A percentile compares a stretch with the other conserved stretches of the same genome.
These are phyloP conservation scores for Anastatus disparis DNA, from an alignment of 1,140 invertebrate species.

Conservation along the genomic window DNA sequence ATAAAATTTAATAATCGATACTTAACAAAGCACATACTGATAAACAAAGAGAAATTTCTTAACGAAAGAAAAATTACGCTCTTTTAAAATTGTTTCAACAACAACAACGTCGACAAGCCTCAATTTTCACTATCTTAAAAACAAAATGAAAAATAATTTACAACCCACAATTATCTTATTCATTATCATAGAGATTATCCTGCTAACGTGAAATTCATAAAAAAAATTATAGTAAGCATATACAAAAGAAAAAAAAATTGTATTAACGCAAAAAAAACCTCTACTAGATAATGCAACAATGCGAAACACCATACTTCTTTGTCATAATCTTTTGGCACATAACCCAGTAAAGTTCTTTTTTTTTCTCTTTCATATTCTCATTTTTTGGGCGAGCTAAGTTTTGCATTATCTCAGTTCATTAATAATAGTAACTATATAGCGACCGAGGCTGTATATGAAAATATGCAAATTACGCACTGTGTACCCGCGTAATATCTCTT, in stretches of 20 bases:
- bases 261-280: neutral
- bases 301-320: too few relatives aligned
- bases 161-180: neutral
- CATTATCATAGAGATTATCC: slow-evolving; percentile 27
- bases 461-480: slow-evolving; percentile 49
- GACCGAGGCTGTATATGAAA: slow-evolving; percentile 43
- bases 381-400: neutral
- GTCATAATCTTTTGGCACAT: slow-evolving; percentile 3
- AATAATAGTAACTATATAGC: slow-evolving; percentile 7
- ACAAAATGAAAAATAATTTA: slow-evolving; percentile 7
- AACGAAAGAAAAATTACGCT: slow-evolving; percentile 6
- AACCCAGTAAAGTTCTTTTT: too few relatives aligned
- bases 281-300: slow-evolving; percentile 20
- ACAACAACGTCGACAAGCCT: neutral
- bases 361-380: slow-evolving; percentile 28
- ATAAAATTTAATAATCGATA: too few relatives aligned
- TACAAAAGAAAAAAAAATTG: slow-evolving; percentile 8
- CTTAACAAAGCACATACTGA: too few relatives aligned
- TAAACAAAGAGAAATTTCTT: too few relatives aligned
- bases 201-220: slow-evolving; percentile 1
- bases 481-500: slow-evolving; percentile 48
- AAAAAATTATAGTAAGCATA: too few relatives aligned
- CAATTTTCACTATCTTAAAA: slow-evolving; percentile 2
- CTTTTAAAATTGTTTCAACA: slow-evolving; percentile 21
- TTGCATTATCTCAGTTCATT: slow-evolving; percentile 35